Percentiles rank a stretch among this genome's conserved stretches.
phyloP scores from a whole-genome alignment of 2,888 invertebrate genomes.

The Drosophila meridionalis region DNA sequence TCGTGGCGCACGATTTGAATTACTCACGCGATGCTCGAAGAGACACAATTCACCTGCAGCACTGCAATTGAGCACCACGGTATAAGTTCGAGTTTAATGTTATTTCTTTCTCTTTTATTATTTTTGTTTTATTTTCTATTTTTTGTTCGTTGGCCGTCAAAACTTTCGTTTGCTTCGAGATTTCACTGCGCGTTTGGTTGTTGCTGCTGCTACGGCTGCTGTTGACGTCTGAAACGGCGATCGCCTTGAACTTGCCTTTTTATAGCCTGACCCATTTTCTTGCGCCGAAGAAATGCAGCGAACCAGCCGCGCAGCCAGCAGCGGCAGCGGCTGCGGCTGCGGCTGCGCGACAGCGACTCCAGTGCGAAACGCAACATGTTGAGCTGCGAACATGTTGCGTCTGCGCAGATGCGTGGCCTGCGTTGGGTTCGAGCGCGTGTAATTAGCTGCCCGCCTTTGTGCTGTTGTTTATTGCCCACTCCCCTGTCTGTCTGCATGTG shows the following conservation, averaged over 20 bases:
- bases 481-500: conserved; percentile 8
- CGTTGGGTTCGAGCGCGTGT: conserved; percentile 5
- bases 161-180: conserved; percentile 68
- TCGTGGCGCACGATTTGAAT: conserved; percentile 36
- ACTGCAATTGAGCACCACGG: conserved; percentile 34
- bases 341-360: conserved; percentile 21
- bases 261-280: conserved; percentile 92
- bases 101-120: conserved; percentile 1
- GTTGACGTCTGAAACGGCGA: conserved; percentile 86
- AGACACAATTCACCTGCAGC: conserved; percentile 62
- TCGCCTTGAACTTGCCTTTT: conserved; percentile 93
- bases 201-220: conserved; percentile 66
- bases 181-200: conserved; percentile 64
- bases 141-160: conserved; percentile 28
- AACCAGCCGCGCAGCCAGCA: conserved; percentile 24
- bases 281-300: conserved; percentile 66
- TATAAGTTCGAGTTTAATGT: conserved; percentile 3
- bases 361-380: conserved; percentile 56
- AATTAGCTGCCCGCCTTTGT: conserved; percentile 46
- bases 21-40: conserved; percentile 59
- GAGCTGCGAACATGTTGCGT: conserved; percentile 15
- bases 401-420: conserved; percentile 44
- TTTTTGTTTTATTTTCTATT: conserved; percentile 48
- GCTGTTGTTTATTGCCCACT: conserved; percentile 56
- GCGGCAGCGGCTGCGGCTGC: conserved; percentile 29